These are phyloP conservation scores for Theonella swinhoei DNA, from an alignment of 37 sponge, comb jelly and placozoan species.

Conservation along the genomic window DNA sequence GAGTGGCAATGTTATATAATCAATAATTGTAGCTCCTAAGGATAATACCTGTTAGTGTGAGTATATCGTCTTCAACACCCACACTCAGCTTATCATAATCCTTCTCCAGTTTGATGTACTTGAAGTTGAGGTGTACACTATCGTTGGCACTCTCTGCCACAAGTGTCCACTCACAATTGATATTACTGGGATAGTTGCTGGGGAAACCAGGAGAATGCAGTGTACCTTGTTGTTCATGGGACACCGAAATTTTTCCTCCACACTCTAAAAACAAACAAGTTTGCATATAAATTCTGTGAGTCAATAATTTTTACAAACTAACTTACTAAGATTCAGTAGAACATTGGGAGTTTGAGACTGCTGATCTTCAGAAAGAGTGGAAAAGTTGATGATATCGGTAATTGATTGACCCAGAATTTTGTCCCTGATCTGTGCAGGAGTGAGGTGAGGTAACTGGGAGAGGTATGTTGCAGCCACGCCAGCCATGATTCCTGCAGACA, in stretches of 20 bases:
- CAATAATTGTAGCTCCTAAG: too few species aligned
- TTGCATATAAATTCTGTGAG: too few species aligned
- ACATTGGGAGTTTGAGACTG: not conserved
- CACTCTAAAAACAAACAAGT: not conserved
- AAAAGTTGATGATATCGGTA: not conserved
- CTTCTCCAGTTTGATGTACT: not conserved
- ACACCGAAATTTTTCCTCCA: not conserved
- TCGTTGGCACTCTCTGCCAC: not conserved
- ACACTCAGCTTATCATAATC: not conserved
- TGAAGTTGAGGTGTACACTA: not conserved
- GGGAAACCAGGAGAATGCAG: not conserved
- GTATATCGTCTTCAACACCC: not conserved
- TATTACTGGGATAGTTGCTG: not conserved
- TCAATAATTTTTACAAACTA: too few species aligned
- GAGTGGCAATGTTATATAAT: too few species aligned
- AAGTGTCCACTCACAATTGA: not conserved
- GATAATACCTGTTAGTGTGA: not conserved
- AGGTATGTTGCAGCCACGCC: conserved; percentile 37
- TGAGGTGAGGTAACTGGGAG: not conserved
- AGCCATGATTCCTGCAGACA: conserved; percentile 37
- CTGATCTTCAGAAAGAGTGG: not conserved
- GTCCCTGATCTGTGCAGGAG: not conserved
- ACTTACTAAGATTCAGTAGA: not conserved
- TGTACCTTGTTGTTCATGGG: not conserved
- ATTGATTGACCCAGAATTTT: not conserved